Percentiles rank a stretch among this genome's conserved stretches.
These are phyloP conservation scores for Leptinotarsa rubiginosa DNA, from an alignment of 2,888 invertebrate species.

Conservation along the genomic window DNA sequence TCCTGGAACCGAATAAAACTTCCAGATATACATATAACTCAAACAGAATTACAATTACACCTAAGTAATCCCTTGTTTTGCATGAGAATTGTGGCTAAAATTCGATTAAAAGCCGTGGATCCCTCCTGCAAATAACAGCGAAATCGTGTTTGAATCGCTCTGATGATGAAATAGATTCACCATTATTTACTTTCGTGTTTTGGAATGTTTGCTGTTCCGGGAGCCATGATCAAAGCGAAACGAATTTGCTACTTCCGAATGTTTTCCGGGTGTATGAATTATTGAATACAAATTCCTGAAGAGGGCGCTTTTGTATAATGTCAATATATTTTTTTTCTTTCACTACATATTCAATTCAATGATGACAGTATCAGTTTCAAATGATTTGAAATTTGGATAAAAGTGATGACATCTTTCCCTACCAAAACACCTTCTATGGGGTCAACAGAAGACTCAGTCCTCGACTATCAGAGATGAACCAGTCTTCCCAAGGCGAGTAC, in stretches of 20 bases:
- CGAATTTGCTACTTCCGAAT: constrained; percentile 40
- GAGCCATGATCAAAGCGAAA: constrained; percentile 50
- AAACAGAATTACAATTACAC: constrained; percentile 28
- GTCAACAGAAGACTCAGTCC: too few relatives aligned
- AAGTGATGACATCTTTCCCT: too few relatives aligned
- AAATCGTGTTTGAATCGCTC: constrained; percentile 29
- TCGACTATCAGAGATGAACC: too few relatives aligned
- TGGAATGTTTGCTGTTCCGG: constrained; percentile 44
- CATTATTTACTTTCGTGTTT: constrained; percentile 50
- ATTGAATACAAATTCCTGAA: constrained; percentile 40
- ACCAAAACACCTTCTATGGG: too few relatives aligned
- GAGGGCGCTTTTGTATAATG: background rate
- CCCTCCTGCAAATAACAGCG: constrained; percentile 38
- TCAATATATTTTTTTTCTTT: background rate
- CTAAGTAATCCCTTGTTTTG: constrained; percentile 27
- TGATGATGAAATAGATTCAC: constrained; percentile 39
- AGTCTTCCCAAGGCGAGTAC: too few relatives aligned
- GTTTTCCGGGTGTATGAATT: constrained; percentile 44
- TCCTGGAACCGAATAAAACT: constrained; percentile 1
- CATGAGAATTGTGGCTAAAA: constrained; percentile 21
- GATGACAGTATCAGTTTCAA: too few relatives aligned
- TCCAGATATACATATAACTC: background rate
- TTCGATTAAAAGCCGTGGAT: constrained; percentile 22
- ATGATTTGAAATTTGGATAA: too few relatives aligned
- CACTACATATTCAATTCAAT: too few relatives aligned